Conservation (phyloP, 2,797 vertebrate genomes). For the Heterohyrax brucei region DNA sequence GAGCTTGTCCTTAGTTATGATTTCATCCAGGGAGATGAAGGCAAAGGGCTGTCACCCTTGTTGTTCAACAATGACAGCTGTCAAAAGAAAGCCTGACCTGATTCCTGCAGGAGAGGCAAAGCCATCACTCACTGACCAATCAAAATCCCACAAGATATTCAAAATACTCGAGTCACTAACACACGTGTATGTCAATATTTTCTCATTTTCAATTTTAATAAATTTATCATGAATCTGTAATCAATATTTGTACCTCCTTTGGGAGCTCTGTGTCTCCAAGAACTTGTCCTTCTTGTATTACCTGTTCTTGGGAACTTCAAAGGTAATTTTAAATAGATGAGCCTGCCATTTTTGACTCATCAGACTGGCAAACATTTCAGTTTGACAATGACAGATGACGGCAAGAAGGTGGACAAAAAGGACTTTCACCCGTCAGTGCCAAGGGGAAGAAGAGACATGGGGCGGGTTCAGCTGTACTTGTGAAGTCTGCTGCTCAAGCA, state of each 20-base stretch:
- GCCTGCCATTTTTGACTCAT: conserved; percentile 66
- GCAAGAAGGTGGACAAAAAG: neutral
- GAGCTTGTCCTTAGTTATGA: neutral
- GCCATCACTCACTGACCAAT: conserved; percentile 86
- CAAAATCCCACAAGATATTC: conserved; percentile 77
- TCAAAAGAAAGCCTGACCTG: conserved; percentile 83
- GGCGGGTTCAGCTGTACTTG: neutral
- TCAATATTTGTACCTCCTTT: conserved; percentile 53
- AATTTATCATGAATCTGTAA: conserved; percentile 65
- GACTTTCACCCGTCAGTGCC: neutral
- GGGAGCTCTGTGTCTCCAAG: conserved; percentile 54
- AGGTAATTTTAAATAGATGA: conserved; percentile 63
- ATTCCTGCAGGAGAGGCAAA: conserved; percentile 84
- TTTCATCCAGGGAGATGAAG: conserved; percentile 73
- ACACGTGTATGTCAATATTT: conserved; percentile 72
- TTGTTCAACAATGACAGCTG: conserved; percentile 84
- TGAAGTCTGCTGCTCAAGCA: neutral
- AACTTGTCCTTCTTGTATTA: neutral
- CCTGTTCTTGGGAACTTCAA: conserved; percentile 48
- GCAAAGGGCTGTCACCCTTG: conserved; percentile 74
- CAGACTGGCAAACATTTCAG: conserved; percentile 40
- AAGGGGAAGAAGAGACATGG: neutral
- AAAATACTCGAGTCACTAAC: conserved; percentile 73
- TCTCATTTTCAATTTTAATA: conserved; percentile 71
- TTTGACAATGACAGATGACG: conserved; percentile 43